Base-by-base conservation (phyloP, 2,113 vertebrate genomes). In the Rhinolophus ferrumequinum region DNA sequence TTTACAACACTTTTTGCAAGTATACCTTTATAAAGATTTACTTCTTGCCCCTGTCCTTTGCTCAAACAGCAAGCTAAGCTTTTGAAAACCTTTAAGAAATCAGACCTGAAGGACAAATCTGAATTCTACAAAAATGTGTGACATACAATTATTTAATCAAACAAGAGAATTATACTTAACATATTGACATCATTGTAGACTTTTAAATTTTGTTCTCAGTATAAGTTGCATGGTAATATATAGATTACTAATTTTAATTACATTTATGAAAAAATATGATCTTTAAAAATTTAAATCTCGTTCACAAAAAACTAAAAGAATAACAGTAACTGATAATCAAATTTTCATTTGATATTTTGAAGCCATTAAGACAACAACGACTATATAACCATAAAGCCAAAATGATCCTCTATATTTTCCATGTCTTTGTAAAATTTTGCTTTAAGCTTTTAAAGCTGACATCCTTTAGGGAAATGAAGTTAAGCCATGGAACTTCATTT, bases 201-300 rank as follows among this genome's bases (percentile, higher is more conserved):
- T 98, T 98, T 97, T 56, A 56, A 52, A 75, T 98, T 98, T 98
- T 98, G 97, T 98, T 98, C 94, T 96, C 84, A 98, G 83, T 97
- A 97, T 92, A 96, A 98, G 97, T 97, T 98, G 81, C 97, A 96
- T 97, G 97, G 95, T 98, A 97, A 97, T 98, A 24, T 97, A 95
- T 85, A 98, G 97, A 98, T 98, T 98, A 98, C 97, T 98, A 98
- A 97, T 98, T 98, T 98, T 97, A 92, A 96, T 98, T 98, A 98
- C 90, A 96, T 98, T 97, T 98, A 97, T 98, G 97, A 98, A 84
- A 98, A 97, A 97, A 93, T 97, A 97, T 98, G 98, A 97, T 15
- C 26, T 96, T 38, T 58, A 97, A 98, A 98, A 90, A 96, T 98
- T 98, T 97, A 97, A 98, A 96, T 98, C 94, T 98, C 97, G 77